Base-by-base conservation (phyloP, 37 sponge, comb jelly and placozoan genomes). In the Cliona cf. orientalis region DNA sequence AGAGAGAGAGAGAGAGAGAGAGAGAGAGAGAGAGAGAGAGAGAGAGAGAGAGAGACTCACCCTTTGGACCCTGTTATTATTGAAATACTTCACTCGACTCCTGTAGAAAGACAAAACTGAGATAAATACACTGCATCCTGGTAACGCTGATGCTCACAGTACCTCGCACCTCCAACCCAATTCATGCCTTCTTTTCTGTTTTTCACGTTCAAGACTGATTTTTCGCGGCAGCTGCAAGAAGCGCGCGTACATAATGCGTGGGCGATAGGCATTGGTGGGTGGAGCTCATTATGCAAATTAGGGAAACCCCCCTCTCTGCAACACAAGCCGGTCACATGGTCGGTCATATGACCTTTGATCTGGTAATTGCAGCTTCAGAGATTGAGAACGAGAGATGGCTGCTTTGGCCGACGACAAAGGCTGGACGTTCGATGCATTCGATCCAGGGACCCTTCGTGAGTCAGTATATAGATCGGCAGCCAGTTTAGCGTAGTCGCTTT, bases 151-250 rank as follows among this genome's bases (percentile, higher is more conserved):
- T 3, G 40, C 42, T 35, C 22, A 38, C 26, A 2, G 28, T 49
- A 86, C 91, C 91, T 91, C 4, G 87, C 87, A 53, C 91, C 92
- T 49, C 92, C 92, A 22, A 92, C 92, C 92, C 92, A 92, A 66
- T 92, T 92, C 92, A 92, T 92, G 4, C 21, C 66, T 66, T 55
- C 19, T 32, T n/a, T n/a, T n/a, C n/a, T n/a, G n/a, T n/a, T n/a
- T n/a, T n/a, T n/a, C n/a, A n/a, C n/a, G n/a, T n/a, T n/a, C n/a
- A n/a, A n/a, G n/a, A n/a, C n/a, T n/a, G n/a, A n/a, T 6, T n/a
- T 39, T n/a, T 58, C 3, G 28, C 1, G 11, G 55, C 67, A 36
- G 67, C 60, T 59, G 60, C 11, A 4, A 9, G 60, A 4, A 14
- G 60, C 12, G 14, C 60, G 60, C 60, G 11, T 9, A 29, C 60